A percentile compares a stretch with the other conserved stretches of the same genome.
These are phyloP conservation scores for Automeris io DNA, from an alignment of 2,888 invertebrate genomes.

Conservation along the genomic window DNA sequence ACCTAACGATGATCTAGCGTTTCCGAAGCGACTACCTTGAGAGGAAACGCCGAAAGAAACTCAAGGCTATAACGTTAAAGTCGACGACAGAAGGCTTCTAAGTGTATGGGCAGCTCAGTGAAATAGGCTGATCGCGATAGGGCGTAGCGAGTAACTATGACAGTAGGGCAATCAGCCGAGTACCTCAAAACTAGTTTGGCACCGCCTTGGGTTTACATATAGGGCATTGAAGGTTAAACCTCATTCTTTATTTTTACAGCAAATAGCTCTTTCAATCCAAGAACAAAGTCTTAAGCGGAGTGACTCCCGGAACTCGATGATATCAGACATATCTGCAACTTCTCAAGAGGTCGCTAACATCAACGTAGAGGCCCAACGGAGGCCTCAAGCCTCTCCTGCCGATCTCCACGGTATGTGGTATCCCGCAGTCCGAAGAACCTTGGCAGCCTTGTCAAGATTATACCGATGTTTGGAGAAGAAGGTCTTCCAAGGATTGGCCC, in stretches of 20 bases:
- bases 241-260: conserved; percentile 47
- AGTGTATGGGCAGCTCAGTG: too few species aligned
- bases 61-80: too few species aligned
- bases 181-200: too few species aligned
- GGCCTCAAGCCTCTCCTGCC: conserved; percentile 85
- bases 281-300: conserved; percentile 77
- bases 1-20: too few species aligned
- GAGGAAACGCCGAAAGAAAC: too few species aligned
- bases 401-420: conserved; percentile 99
- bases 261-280: conserved; percentile 80
- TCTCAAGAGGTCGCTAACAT: conserved; percentile 85
- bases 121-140: too few species aligned
- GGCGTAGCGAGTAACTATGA: too few species aligned
- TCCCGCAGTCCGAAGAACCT: conserved; percentile 95
- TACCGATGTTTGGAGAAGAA: conserved; percentile 93
- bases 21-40: too few species aligned
- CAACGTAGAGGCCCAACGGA: conserved; percentile 56
- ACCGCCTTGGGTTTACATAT: too few species aligned
- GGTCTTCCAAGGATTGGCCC: conserved; percentile 97
- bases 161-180: too few species aligned
- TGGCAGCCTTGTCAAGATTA: conserved; percentile 93
- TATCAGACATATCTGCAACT: conserved; percentile 81
- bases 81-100: too few species aligned
- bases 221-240: too few species aligned
- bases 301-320: conserved; percentile 82